A percentile compares a stretch with the other conserved stretches of the same genome.
Conservation (phyloP, 2,113 vertebrate genomes). For the Zeus faber region DNA sequence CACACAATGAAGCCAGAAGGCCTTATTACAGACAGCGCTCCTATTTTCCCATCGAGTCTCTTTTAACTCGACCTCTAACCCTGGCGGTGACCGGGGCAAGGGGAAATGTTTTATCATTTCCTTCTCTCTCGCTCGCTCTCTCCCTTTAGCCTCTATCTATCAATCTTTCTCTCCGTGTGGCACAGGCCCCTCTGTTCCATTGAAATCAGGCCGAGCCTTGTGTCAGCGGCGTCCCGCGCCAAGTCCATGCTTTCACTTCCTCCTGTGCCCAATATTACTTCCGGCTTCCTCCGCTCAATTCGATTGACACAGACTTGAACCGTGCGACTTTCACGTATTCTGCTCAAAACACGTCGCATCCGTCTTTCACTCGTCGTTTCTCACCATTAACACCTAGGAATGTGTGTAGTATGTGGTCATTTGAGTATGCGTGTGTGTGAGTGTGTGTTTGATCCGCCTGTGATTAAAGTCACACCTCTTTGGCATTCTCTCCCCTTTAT, state of each 20-base stretch:
- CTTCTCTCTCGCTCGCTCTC: constrained; percentile 7
- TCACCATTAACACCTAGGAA: background rate
- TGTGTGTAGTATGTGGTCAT: constrained; percentile 14
- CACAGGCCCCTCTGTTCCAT: too few species aligned
- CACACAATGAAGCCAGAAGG: too few species aligned
- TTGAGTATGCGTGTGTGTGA: constrained; percentile 6
- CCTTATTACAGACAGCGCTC: too few species aligned
- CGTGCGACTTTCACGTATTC: constrained; percentile 22
- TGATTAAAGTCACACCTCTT: constrained; percentile 45
- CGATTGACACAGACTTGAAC: constrained; percentile 41
- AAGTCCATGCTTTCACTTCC: constrained; percentile 37
- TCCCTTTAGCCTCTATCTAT: background rate
- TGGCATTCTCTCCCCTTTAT: constrained; percentile 53
- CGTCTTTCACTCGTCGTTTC: constrained; percentile 2
- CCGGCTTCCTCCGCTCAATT: constrained; percentile 53
- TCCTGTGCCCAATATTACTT: constrained; percentile 44
- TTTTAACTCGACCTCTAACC: too few species aligned
- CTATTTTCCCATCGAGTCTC: too few species aligned
- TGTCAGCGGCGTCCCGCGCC: constrained; percentile 35
- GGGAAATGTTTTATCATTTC: too few species aligned
- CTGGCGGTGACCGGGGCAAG: too few species aligned
- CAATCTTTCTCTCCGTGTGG: constrained; percentile 25
- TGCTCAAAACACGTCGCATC: too few species aligned
- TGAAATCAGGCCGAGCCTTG: constrained; percentile 31
- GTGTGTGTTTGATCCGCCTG: constrained; percentile 8